Evolutionary conservation across 53 echinoderm and acorn worm genomes (phyloP).

Genomic region (Arbacia lixula): DNA sequence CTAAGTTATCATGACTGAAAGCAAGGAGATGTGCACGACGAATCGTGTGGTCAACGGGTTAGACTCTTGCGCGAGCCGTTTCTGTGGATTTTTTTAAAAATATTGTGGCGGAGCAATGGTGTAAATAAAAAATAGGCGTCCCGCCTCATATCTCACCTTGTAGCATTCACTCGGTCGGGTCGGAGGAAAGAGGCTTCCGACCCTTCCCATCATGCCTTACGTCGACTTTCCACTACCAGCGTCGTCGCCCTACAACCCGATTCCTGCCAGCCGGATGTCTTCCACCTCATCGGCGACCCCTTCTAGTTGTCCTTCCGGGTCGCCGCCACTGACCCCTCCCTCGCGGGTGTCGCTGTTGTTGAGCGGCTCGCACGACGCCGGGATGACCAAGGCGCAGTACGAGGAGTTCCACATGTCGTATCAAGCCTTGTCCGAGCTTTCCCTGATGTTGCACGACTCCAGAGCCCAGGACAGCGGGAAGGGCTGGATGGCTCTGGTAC

Average conservation of each 20-base stretch:
- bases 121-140: too few species aligned
- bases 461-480: neutral
- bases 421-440: neutral
- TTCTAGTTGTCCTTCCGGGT: conserved; percentile 12
- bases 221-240: neutral
- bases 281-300: neutral
- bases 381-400: conserved; percentile 2
- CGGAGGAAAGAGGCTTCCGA: neutral
- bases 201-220: neutral
- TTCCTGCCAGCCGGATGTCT: neutral
- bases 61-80: too few species aligned
- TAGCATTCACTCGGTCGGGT: conserved; percentile 30
- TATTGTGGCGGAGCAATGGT: too few species aligned
- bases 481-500: conserved; percentile 10
- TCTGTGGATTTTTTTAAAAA: too few species aligned
- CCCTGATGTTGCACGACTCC: conserved; percentile 6
- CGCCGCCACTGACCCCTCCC: conserved; percentile 3
- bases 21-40: too few species aligned
- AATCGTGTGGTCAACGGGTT: too few species aligned
- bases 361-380: conserved; percentile 8
- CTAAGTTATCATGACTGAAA: too few species aligned
- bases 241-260: too few species aligned
- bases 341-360: neutral
- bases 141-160: neutral
- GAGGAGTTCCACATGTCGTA: conserved; percentile 23